Evolutionary conservation across 2,797 vertebrate species (phyloP).

Genomic region (Champsocephalus esox): DNA sequence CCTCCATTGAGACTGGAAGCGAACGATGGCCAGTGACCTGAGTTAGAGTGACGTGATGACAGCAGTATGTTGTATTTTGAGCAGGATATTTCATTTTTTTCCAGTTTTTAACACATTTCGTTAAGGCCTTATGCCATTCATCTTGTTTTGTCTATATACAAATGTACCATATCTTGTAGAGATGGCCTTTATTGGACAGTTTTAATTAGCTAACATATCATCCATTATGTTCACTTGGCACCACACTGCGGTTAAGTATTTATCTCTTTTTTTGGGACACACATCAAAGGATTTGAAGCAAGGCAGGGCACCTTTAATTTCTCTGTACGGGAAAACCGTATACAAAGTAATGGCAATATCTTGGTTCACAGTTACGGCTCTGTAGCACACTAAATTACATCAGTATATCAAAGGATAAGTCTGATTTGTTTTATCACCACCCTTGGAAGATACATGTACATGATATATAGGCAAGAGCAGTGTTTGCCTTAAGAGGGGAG

Average conservation of each 20-base stretch:
- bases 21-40: conserved; percentile 42
- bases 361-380: conserved; percentile 5
- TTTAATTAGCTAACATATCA: not conserved
- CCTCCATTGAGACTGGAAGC: conserved; percentile 28
- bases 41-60: conserved; percentile 31
- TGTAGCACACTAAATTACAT: conserved; percentile 21
- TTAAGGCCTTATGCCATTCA: too few species aligned
- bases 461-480: conserved; percentile 19
- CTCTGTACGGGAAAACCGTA: not conserved
- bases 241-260: not conserved
- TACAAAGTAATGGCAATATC: not conserved
- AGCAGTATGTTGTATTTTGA: not conserved
- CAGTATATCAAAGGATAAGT: conserved; percentile 27
- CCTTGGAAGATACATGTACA: conserved; percentile 29
- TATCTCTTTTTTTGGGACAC: not conserved
- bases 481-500: conserved; percentile 41
- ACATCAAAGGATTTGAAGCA: not conserved
- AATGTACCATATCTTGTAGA: not conserved
- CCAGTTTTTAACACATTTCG: too few species aligned
- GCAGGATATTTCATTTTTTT: not conserved
- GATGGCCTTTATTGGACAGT: not conserved
- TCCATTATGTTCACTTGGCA: not conserved
- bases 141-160: not conserved
- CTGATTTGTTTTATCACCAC: conserved; percentile 42
- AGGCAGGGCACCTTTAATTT: conserved; percentile 23